Conservation (phyloP, 2,888 invertebrate genomes). For the Agrochola lota region DNA sequence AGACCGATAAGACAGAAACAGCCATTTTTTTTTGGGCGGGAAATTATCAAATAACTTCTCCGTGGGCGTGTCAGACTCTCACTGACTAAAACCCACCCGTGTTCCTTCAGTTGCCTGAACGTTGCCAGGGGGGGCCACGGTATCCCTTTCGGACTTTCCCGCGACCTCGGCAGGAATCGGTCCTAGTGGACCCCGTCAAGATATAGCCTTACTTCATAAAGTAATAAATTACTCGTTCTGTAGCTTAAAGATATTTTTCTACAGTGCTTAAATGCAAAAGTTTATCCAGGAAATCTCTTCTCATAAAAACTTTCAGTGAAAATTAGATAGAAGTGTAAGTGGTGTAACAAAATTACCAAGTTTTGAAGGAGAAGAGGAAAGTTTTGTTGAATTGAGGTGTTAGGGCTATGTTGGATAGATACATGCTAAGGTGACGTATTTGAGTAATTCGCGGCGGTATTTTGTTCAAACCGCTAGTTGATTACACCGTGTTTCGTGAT, state of each 20-base stretch:
- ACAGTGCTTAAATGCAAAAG: conserved; percentile 29
- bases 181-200: too few species aligned
- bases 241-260: conserved; percentile 15
- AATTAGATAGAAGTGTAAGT: conserved; percentile 49
- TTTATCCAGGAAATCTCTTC: conserved; percentile 29
- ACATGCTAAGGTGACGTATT: conserved; percentile 1
- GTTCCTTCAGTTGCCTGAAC: too few species aligned
- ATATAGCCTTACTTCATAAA: neutral
- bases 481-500: neutral
- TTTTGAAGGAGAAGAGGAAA: conserved; percentile 31
- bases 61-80: too few species aligned
- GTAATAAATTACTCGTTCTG: neutral
- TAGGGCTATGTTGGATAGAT: conserved; percentile 10
- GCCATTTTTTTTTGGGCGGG: too few species aligned
- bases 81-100: too few species aligned
- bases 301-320: conserved; percentile 39
- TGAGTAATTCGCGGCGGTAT: conserved; percentile 4
- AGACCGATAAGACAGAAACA: neutral
- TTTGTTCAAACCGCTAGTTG: neutral
- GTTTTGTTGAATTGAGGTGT: conserved; percentile 48
- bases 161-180: too few species aligned
- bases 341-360: conserved; percentile 45
- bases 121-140: too few species aligned
- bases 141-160: too few species aligned
- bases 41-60: too few species aligned